Base-by-base conservation (phyloP, 2,797 vertebrate genomes). In the Sciaenops ocellatus region DNA sequence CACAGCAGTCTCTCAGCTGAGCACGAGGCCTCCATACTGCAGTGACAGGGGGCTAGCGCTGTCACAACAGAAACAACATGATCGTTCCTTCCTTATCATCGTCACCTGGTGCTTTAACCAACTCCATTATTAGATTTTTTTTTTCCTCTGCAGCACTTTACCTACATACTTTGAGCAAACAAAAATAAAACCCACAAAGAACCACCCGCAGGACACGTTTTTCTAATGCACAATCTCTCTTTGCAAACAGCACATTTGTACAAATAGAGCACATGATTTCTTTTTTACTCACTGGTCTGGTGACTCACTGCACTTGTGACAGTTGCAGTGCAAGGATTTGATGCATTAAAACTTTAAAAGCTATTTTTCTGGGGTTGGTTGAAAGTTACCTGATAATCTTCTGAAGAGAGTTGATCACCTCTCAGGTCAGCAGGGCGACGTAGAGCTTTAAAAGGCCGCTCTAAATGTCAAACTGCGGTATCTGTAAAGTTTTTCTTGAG, bases 1-100 rank as follows among this genome's bases (percentile, higher is more conserved):
- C 76, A 63, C 75, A 75, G 79, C 81, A 85, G 54, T 82, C 65
- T 80, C 44, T 74, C 69, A 51, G 78, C 72, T 64, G 46, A 44
- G 62, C 22, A 51, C 18, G 22, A 78, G 63, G 76, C 55, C 30
- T 78, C 64, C 55, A 4, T 20, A 11, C 51, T 55, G 69, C 72
- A 82, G 61, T 18, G 70, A 78, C 48, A 16, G 52, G 44, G 38
- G 20, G 47, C 57, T 22, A 18, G 30, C 56, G 8, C 38, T 15
- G 42, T 51, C 62, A 61, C 13, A 26, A 30, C 52, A 50, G 38
- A 15, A 61, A 42, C 34, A 57, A 22, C 41, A 8, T 5, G 10
- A 67, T 71, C n/a, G 9, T 16, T 47, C 24, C 3, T 42, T 62
- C 4, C 2, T 51, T 15, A 7, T 13, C n/a, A 4, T 47, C 30